Base-by-base conservation (phyloP, 2,113 vertebrate species). In the Oryzias curvinotus region DNA sequence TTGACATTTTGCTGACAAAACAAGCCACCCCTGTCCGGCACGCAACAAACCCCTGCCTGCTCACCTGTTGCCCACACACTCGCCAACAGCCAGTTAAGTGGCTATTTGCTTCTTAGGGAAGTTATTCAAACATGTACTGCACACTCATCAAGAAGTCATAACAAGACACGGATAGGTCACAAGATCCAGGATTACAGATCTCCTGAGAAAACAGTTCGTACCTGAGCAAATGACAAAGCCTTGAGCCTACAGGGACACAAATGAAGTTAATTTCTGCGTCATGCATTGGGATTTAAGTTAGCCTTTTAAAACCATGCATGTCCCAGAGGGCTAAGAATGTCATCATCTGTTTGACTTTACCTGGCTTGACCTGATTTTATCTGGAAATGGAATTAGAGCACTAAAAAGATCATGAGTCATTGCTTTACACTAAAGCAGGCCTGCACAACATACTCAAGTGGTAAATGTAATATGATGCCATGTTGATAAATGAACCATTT, bases 1-100 rank as follows among this genome's bases (percentile, higher is more conserved):
- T 88, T 87, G 87, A 78, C 82, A 87, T 89, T 90, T 86, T 86
- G 89, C 86, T 89, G 87, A 89, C 85, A 84, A 87, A 84, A 87
- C 84, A 89, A 83, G 84, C 78, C 67, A 76, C 75, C 80, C 69
- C 62, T 65, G 77, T 84, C 73, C 57, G 5, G 55, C 73, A 77
- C 56, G 55, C 80, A 78, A 75, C 46, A 36, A 64, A 73, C 70
- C 77, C 61, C 57, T 28, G 57, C 52, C 26, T 50, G 45, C 62
- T 60, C 59, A n/a, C 56, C 49, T 44, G 23, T 57, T 64, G 17
- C 60, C 57, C 25, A 52, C 50, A 57, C 77, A 63, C 63, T 45
- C 76, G 68, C 54, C 46, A 68, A 68, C 61, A 83, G 80, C 63
- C 78, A 72, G 62, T 71, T 58, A 67, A 78, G 75, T 81, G 81